These are phyloP conservation scores for Phaethornis superciliosus DNA, from an alignment of 2,113 vertebrate genomes.

Conservation along the genomic window DNA sequence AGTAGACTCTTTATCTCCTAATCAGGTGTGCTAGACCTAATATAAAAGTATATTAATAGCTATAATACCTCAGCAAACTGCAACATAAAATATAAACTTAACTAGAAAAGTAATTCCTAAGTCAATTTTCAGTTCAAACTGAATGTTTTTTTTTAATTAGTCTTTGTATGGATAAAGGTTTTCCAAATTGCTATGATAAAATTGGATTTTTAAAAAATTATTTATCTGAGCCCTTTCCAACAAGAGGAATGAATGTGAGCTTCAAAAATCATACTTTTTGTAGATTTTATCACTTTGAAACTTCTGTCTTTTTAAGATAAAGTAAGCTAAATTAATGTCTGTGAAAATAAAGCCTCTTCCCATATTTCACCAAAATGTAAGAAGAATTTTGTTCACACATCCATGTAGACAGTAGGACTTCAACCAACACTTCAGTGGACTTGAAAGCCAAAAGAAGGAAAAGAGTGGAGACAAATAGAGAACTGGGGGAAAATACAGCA, in stretches of 20 bases:
- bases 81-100: not conserved
- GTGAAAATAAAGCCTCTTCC: constrained; percentile 42
- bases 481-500: not conserved
- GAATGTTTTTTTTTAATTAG: not conserved
- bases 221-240: not conserved
- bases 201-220: accelerated
- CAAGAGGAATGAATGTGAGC: constrained; percentile 30
- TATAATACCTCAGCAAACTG: no score
- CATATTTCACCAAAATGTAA: not conserved
- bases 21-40: not conserved
- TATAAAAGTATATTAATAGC: not conserved
- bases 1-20: not conserved
- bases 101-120: not conserved
- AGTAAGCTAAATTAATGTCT: not conserved
- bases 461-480: not conserved
- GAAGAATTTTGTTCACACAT: not conserved
- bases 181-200: not conserved
- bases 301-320: not conserved
- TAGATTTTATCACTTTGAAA: not conserved
- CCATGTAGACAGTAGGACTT: not conserved
- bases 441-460: not conserved
- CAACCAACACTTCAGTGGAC: not conserved
- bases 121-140: not conserved
- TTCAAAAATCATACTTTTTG: not conserved
- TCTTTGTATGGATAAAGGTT: not conserved